Evolutionary conservation across 2,888 invertebrate genomes (phyloP), one percentile per base, ranked within the genome.

Genomic region (Drosophila mercatorum): DNA sequence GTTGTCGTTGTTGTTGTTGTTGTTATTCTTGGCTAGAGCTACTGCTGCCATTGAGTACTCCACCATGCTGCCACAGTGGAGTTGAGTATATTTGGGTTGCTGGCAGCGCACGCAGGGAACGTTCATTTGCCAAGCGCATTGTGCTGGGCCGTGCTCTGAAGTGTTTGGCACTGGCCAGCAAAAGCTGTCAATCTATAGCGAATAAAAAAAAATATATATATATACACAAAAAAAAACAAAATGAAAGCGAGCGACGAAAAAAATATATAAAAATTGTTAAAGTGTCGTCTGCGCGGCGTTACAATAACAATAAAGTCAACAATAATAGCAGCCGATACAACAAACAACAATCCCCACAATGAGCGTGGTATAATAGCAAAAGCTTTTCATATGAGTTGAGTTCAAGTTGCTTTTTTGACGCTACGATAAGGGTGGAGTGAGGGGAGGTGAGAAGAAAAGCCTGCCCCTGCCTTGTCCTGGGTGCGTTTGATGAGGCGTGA

Each of bases 221-320:
- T 66, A 17, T 17, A 17, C 17, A 17, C 17, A 60, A 61, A 64
- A 74, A 80, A 22, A 22, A 22, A 22, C 0, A 2, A 59, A 63
- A 57, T n/a, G 31, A 47, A 60, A 58, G 43, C 59, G 40, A 34
- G 10, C 11, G 53, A 60, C 26, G 41, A 38, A 14, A 66, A 60
- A 64, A 3, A 49, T 49, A 17, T 49, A 61, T 66, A 60, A 61
- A 64, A 74, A 80, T 79, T 85, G 83, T 80, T 80, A 85, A 85
- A 86, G 83, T 86, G 79, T 62, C 84, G 88, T 75, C 84, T 78
- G 70, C 83, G 79, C 69, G 69, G 74, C 84, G 72, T 81, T 88
- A 83, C 89, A 84, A 88, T 84, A 84, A 86, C 87, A 88, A 83
- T 84, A 79, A 80, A 83, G 77, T 78, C 79, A 81, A 76, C 73